These are phyloP conservation scores for Ascidia mentula DNA, from an alignment of 23 tunicate genomes.

Conservation along the genomic window DNA sequence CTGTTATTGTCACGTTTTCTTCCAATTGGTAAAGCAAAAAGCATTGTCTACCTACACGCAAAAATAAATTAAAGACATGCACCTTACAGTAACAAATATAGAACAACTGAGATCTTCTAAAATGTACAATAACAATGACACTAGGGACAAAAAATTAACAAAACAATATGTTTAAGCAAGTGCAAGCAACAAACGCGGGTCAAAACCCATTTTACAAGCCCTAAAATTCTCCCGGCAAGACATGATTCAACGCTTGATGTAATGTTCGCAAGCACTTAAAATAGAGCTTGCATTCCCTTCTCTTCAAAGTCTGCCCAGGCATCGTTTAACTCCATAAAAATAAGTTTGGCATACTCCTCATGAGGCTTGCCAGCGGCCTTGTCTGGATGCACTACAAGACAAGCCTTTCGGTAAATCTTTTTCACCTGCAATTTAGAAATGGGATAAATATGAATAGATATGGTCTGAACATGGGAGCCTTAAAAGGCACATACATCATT, in stretches of 20 bases:
- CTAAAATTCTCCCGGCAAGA: background rate
- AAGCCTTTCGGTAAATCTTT: conserved; percentile 94
- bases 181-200: background rate
- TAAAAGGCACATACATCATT: conserved; percentile 60
- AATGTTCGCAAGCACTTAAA: conserved; percentile 11
- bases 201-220: background rate
- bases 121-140: conserved; percentile 1
- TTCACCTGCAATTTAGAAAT: conserved; percentile 59
- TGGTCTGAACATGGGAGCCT: background rate
- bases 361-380: conserved; percentile 91
- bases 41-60: background rate
- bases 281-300: conserved; percentile 77
- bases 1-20: too few relatives aligned
- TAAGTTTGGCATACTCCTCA: conserved; percentile 89
- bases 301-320: conserved; percentile 97
- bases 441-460: background rate
- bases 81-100: background rate
- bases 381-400: conserved; percentile 94
- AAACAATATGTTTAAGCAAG: conserved; percentile 1
- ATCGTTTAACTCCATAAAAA: conserved; percentile 96
- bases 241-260: background rate
- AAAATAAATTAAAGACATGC: background rate
- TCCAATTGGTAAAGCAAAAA: background rate
- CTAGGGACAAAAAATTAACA: background rate
- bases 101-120: background rate